Percentiles rank a stretch among this genome's conserved stretches.
phyloP scores from a whole-genome alignment of 2,888 invertebrate species.

The Erannis defoliaria region DNA sequence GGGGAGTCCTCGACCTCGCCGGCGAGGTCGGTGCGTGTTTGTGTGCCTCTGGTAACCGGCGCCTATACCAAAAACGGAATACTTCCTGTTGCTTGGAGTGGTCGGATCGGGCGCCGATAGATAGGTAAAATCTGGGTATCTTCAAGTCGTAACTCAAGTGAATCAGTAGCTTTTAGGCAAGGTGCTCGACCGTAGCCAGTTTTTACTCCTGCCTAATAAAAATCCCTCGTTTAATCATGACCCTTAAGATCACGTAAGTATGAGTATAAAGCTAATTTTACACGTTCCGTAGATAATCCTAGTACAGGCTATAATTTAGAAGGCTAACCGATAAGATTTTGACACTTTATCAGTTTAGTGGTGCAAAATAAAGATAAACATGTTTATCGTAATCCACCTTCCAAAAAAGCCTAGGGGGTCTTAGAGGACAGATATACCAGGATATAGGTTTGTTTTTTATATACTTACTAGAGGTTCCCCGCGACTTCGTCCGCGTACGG shows the following conservation, averaged over 20 bases:
- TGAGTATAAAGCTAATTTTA: neutral
- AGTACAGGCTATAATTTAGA: neutral
- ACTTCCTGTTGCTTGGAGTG: too few species aligned
- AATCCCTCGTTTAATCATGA: neutral
- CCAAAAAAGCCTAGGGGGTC: slow-evolving; percentile 6
- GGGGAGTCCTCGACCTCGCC: too few species aligned
- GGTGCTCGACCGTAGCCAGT: neutral
- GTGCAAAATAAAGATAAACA: neutral
- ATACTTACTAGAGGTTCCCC: neutral
- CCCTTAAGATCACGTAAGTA: neutral
- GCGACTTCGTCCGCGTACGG: too few species aligned
- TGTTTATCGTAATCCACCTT: slow-evolving; percentile 7
- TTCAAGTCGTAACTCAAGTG: too few species aligned
- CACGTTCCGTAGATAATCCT: neutral
- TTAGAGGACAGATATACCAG: neutral
- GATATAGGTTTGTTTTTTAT: slow-evolving; percentile 1
- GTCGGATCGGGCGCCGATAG: too few species aligned
- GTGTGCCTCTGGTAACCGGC: too few species aligned
- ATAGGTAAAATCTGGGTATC: too few species aligned
- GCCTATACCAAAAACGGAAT: too few species aligned
- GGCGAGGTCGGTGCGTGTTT: too few species aligned
- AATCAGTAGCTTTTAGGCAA: too few species aligned
- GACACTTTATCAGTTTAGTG: slow-evolving; percentile 6
- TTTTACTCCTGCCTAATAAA: neutral
- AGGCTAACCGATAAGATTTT: slow-evolving; percentile 3